phyloP scores from a whole-genome alignment of 2,113 vertebrate genomes.

The Tonatia bakeri region DNA sequence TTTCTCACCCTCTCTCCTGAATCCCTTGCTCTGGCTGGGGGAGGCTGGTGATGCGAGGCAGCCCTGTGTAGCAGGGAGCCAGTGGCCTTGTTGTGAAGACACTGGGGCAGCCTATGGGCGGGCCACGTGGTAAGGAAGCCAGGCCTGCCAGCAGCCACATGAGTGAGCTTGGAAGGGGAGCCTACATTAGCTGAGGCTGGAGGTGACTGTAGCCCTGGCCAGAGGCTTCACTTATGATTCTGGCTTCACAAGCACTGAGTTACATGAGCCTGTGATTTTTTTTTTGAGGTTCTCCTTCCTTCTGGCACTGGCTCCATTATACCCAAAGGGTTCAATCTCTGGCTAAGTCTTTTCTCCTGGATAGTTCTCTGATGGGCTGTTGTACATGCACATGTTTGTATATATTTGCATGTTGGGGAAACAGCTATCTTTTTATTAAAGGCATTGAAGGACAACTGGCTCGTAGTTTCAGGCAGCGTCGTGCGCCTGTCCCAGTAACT shows the following conservation, averaged over 20 bases:
- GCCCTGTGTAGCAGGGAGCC: not conserved
- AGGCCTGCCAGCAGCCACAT: not conserved
- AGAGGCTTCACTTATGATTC: conserved; percentile 22
- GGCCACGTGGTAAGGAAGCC: not conserved
- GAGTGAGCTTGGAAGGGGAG: conserved; percentile 1
- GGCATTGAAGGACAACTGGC: not conserved
- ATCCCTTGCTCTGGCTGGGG: not conserved
- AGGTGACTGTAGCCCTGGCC: not conserved
- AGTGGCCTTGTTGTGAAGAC: not conserved
- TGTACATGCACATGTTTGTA: not conserved
- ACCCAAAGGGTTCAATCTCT: not conserved
- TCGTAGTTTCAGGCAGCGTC: not conserved
- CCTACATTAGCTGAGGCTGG: not conserved
- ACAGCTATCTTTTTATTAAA: not conserved
- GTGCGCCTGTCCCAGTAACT: not conserved
- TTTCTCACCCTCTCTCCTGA: not conserved
- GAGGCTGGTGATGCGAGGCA: not conserved
- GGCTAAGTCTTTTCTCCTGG: not conserved
- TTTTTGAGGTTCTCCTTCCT: not conserved
- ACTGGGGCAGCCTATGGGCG: not conserved
- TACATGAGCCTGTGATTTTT: not conserved
- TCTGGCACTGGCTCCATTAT: not conserved
- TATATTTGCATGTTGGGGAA: not conserved
- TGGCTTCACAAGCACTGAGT: not conserved
- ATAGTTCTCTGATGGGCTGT: not conserved